phyloP scores from a whole-genome alignment of 2,113 vertebrate genomes.

The Cinclus cinclus region DNA sequence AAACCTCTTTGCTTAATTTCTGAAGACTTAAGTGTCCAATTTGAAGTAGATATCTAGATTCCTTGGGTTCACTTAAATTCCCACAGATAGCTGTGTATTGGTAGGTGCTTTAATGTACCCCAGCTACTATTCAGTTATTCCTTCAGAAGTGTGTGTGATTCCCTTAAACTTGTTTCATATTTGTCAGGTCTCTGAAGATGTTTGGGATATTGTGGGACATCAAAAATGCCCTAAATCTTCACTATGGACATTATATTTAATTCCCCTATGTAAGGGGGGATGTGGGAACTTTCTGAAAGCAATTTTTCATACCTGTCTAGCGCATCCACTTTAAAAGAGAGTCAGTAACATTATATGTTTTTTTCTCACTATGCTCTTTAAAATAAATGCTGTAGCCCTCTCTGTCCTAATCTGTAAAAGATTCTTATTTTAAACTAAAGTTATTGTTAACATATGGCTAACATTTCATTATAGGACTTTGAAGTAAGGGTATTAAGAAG shows the following conservation, averaged over 20 bases:
- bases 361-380: background rate
- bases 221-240: background rate
- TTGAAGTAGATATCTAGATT: background rate
- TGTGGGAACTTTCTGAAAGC: background rate
- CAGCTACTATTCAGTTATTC: background rate
- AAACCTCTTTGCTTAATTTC: background rate
- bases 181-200: background rate
- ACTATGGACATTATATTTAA: no score
- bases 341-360: background rate
- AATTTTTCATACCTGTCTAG: background rate
- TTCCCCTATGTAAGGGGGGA: background rate
- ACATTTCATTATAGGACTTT: background rate
- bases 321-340: background rate
- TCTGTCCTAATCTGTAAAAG: background rate
- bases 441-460: background rate
- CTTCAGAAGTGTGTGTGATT: background rate
- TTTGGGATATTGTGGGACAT: background rate
- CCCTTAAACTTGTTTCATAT: background rate
- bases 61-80: background rate
- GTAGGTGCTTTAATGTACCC: background rate
- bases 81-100: background rate
- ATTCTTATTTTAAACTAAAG: background rate
- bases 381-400: background rate
- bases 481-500: background rate
- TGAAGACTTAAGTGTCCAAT: rapidly evolving